phyloP scores from a whole-genome alignment of 53 echinoderm and acorn worm species.

The Temnopleurus reevesii region DNA sequence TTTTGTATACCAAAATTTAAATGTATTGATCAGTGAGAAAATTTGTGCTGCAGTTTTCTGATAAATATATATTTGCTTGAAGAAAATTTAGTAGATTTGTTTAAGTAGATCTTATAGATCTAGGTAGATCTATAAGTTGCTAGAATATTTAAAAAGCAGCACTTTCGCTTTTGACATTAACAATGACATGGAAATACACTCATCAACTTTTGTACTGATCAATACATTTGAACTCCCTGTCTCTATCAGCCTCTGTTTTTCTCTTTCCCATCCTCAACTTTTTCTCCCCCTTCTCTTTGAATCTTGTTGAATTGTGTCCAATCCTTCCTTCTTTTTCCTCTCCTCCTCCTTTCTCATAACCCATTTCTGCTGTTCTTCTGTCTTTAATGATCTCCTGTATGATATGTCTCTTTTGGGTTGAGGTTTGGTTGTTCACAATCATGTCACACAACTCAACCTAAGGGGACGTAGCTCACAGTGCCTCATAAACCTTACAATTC shows the following conservation, averaged over 20 bases:
- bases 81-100: no score
- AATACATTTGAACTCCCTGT: neutral
- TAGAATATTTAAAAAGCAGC: no score
- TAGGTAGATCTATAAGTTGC: no score
- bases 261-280: neutral
- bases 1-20: no score
- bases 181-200: no score
- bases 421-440: neutral
- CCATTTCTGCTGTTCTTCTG: neutral
- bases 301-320: neutral
- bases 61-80: no score
- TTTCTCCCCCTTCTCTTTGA: neutral
- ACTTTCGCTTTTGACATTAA: no score
- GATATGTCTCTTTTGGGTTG: constrained; percentile 36
- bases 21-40: no score
- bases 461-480: constrained; percentile 16
- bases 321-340: neutral
- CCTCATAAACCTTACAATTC: neutral
- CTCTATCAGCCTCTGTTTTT: neutral
- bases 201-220: no score
- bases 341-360: neutral
- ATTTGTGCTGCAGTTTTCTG: no score
- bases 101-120: no score
- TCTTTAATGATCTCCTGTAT: neutral
- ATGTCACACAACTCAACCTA: neutral